Evolutionary conservation across 2,888 invertebrate species (phyloP).

Genomic region (Alcis repandata): DNA sequence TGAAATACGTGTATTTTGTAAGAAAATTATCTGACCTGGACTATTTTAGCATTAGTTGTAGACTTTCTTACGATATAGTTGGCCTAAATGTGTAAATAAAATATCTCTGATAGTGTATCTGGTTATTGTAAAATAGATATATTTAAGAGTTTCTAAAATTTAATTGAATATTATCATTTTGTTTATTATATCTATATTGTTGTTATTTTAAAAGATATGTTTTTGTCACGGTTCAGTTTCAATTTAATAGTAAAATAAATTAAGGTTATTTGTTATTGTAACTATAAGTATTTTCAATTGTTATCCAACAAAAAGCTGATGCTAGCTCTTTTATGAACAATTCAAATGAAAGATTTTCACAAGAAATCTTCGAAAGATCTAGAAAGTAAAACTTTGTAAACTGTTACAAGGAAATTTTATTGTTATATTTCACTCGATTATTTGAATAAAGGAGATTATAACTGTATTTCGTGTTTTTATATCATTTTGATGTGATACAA

Average conservation of each 20-base stretch:
- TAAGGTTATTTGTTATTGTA: too few species aligned
- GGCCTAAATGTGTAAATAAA: conserved; percentile 60
- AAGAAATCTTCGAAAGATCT: too few species aligned
- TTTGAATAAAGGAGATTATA: conserved; percentile 69
- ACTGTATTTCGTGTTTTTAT: conserved; percentile 45
- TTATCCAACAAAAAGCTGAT: too few species aligned
- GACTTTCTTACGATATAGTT: conserved; percentile 63
- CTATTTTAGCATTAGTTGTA: conserved; percentile 47
- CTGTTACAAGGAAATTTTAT: conserved; percentile 45
- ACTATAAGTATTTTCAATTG: too few species aligned
- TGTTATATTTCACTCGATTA: conserved; percentile 67
- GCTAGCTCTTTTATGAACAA: too few species aligned
- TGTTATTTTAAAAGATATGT: conserved; percentile 6
- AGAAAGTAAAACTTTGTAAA: conserved; percentile 41
- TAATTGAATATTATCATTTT: background rate
- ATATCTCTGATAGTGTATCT: conserved; percentile 47
- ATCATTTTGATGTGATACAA: background rate
- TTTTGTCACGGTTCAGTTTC: background rate
- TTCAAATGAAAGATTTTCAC: too few species aligned
- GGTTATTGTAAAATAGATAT: conserved; percentile 27
- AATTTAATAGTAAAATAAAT: background rate
- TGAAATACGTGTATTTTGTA: conserved; percentile 4
- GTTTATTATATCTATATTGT: conserved; percentile 13
- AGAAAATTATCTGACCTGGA: conserved; percentile 5
- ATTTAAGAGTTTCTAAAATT: conserved; percentile 21